Conservation (phyloP, 64 coral and sea anemone species). For the Montipora capricornis region DNA sequence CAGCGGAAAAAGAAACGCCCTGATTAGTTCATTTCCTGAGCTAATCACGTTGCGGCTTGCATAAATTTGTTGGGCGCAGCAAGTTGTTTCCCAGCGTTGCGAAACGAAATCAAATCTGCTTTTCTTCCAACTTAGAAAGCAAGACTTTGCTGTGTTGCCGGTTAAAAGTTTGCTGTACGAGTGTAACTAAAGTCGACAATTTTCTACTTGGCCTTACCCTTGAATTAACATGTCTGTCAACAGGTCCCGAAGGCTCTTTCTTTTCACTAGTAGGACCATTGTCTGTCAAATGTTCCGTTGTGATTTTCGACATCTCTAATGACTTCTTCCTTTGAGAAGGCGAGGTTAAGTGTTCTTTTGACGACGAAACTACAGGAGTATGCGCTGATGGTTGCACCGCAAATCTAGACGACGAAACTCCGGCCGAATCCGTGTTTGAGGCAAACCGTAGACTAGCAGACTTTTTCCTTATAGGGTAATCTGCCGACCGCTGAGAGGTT, state of each 20-base stretch:
- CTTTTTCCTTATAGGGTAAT: neutral
- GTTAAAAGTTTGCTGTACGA: too few relatives aligned
- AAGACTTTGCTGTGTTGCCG: too few relatives aligned
- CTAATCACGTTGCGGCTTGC: too few relatives aligned
- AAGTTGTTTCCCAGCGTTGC: too few relatives aligned
- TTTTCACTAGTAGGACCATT: neutral
- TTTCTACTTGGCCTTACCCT: slow-evolving; percentile 1
- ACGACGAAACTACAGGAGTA: neutral
- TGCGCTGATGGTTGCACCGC: neutral
- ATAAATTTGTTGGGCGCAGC: too few relatives aligned
- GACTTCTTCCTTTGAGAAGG: neutral
- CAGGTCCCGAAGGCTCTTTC: neutral
- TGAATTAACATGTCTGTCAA: neutral
- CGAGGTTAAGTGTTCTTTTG: neutral
- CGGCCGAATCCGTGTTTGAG: neutral
- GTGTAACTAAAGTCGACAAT: neutral
- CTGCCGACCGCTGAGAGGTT: neutral
- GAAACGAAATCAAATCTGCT: too few relatives aligned
- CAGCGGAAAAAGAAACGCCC: too few relatives aligned
- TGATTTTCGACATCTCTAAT: neutral
- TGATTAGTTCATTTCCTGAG: too few relatives aligned
- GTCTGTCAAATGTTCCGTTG: neutral
- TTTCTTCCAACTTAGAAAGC: too few relatives aligned
- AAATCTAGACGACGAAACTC: neutral
- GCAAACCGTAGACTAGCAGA: neutral